These are phyloP conservation scores for Cybosia mesomella DNA, from an alignment of 2,888 invertebrate genomes.

Conservation along the genomic window DNA sequence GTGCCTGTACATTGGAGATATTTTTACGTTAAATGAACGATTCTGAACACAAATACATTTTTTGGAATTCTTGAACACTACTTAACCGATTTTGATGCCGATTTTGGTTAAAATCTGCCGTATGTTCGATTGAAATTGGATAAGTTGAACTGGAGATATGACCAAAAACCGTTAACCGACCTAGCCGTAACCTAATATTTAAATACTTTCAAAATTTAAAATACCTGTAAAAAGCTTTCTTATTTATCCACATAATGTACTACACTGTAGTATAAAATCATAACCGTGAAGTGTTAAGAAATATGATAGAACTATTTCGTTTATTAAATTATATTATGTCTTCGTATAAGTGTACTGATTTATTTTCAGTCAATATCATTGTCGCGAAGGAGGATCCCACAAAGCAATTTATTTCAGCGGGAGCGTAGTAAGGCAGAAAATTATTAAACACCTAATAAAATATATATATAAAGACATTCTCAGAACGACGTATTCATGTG, in stretches of 20 bases:
- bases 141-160: too few species aligned
- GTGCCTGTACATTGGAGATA: too few species aligned
- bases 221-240: neutral
- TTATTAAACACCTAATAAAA: conserved; percentile 46
- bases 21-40: too few species aligned
- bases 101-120: too few species aligned
- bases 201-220: too few species aligned
- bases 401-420: conserved; percentile 25
- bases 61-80: too few species aligned
- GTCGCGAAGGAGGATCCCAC: conserved; percentile 15
- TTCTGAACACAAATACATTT: too few species aligned
- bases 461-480: conserved; percentile 40
- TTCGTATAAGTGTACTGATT: conserved; percentile 19
- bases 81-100: too few species aligned
- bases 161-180: too few species aligned
- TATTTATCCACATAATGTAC: neutral
- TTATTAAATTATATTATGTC: conserved; percentile 20
- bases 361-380: conserved; percentile 23
- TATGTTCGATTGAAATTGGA: too few species aligned
- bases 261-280: neutral
- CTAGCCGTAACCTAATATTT: too few species aligned
- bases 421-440: conserved; percentile 28
- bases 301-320: conserved; percentile 14
- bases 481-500: conserved; percentile 32
- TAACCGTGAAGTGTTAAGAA: neutral